These are phyloP conservation scores for Puffinus mauretanicus DNA, from an alignment of 2,113 vertebrate species.

Conservation along the genomic window DNA sequence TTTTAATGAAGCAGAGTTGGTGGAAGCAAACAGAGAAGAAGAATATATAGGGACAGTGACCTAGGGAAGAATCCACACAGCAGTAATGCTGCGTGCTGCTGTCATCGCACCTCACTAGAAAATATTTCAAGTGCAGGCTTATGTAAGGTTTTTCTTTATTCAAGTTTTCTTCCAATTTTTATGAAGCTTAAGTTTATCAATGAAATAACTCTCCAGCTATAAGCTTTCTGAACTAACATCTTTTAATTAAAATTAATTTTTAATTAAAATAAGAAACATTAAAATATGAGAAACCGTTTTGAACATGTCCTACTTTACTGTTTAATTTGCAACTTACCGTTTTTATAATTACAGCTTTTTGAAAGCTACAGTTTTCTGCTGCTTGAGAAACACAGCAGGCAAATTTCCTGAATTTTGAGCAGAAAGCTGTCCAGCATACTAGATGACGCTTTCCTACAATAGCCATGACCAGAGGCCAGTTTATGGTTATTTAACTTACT, in stretches of 20 bases:
- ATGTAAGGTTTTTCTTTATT: background rate
- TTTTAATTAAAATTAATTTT: background rate
- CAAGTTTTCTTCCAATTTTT: background rate
- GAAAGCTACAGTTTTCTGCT: background rate
- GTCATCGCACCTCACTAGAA: background rate
- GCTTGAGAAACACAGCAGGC: background rate
- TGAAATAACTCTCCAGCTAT: background rate
- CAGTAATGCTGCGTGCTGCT: background rate
- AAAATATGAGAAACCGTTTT: background rate
- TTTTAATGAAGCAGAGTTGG: background rate
- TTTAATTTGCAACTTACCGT: background rate
- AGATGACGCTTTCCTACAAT: background rate
- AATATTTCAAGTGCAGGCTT: background rate
- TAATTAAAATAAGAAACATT: background rate
- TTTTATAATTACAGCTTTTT: background rate
- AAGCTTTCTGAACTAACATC: background rate
- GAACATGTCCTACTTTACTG: background rate
- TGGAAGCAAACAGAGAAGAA: background rate
- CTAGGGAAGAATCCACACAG: background rate
- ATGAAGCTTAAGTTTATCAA: background rate
- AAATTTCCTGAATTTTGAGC: background rate
- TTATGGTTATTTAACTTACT: background rate
- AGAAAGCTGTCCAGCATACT: background rate
- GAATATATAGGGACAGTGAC: rapidly evolving
- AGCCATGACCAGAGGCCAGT: background rate